Evolutionary conservation across 2,888 invertebrate genomes (phyloP), one percentile per base, ranked within the genome.

Genomic region (Agriotes lineatus): DNA sequence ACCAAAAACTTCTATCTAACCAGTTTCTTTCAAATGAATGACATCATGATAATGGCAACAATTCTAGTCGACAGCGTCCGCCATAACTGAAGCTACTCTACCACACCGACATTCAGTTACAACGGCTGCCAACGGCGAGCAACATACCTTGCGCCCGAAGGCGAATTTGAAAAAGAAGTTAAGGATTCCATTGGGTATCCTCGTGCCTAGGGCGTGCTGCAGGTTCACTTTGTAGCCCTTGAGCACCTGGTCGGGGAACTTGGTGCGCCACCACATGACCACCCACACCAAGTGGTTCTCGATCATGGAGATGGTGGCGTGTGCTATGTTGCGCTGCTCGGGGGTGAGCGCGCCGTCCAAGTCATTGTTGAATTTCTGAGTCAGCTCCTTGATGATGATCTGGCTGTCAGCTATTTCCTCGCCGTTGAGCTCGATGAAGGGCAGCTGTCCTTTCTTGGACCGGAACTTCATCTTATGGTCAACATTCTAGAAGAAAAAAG

Each of bases 201-300:
- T 92, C 48, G 94, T 92, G 80, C 95, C 96, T 75, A 96, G 88
- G 12, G 93, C 94, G 82, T 91, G 95, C 83, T 96, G 96, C 78
- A 96, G 88, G 84, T 96, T 96, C 77, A 96, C 90, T 87, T 96
- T 95, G 88, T 95, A 96, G 35, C 95, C 95, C 86, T 94, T 95
- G 82, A 96, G 88, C 75, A 80, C 78, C 80, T 91, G 90, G 78
- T 95, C 95, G n/a, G 96, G 93, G 82, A 93, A 93, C 88, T 96
- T 96, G 81, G 94, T 92, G 80, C 96, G 92, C 96, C 96, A 96
- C 90, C 94, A 95, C 83, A 92, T 88, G 69, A 95, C 90, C 77
- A 96, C 94, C 96, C 96, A 96, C 65, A 93, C 91, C 42, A 97
- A 90, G 83, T 97, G 96, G 83, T 97, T 96, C 85, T 97, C 96